Conservation (phyloP, 2,113 vertebrate species). For the Chascanopsetta lugubris region DNA sequence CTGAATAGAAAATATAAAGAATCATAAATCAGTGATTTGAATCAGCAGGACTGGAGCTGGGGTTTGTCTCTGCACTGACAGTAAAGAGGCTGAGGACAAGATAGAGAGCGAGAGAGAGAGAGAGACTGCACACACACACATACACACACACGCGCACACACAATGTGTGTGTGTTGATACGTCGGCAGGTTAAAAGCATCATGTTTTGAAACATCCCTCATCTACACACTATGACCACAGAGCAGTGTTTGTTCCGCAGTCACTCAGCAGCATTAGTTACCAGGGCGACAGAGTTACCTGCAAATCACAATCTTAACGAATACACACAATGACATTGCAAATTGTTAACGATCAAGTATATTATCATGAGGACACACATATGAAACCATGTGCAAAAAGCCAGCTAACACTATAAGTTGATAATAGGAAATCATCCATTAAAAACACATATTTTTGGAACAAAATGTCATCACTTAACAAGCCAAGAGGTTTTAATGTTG, state of each 20-base stretch:
- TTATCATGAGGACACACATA: no score
- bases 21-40: conserved; percentile 32
- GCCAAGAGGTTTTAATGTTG: background rate
- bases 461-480: no score
- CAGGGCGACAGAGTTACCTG: conserved; percentile 19
- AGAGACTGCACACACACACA: conserved; percentile 4
- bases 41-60: conserved; percentile 26
- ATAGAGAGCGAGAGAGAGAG: background rate
- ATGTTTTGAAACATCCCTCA: conserved; percentile 6
- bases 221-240: background rate
- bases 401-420: no score
- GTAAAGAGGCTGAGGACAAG: background rate
- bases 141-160: conserved; percentile 4
- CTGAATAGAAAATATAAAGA: conserved; percentile 20
- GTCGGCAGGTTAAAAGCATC: no score
- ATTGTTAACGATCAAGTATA: conserved; percentile 1
- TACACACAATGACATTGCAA: background rate
- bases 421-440: no score
- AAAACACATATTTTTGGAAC: no score
- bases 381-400: no score
- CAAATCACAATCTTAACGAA: no score
- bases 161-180: conserved; percentile 1
- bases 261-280: conserved; percentile 27
- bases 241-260: background rate
- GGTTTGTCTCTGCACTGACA: conserved; percentile 10